Percentiles rank a stretch among this genome's conserved stretches.
phyloP scores from a whole-genome alignment of 2,797 vertebrate genomes.

The Lutjanus argentimaculatus region DNA sequence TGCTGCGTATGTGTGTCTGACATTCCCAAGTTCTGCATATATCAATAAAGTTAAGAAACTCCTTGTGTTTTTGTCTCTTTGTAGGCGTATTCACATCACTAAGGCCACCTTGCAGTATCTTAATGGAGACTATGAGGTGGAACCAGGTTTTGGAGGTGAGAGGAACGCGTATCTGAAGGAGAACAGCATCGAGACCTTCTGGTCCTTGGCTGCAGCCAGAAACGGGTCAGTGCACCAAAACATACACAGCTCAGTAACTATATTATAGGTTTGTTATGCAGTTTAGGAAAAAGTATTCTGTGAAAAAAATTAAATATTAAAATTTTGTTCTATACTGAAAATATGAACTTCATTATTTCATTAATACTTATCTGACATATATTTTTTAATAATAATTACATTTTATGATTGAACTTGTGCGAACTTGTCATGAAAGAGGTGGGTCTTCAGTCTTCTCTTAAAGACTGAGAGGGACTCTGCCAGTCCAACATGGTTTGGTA shows the following conservation, averaged over 20 bases:
- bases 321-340: neutral
- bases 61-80: neutral
- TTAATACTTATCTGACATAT: neutral
- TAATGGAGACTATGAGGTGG: conserved; percentile 96
- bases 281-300: neutral
- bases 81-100: conserved; percentile 95
- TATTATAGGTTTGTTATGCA: neutral
- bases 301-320: neutral
- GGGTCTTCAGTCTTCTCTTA: too few relatives aligned
- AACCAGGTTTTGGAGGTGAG: conserved; percentile 93
- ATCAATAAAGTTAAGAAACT: neutral
- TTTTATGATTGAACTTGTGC: too few relatives aligned
- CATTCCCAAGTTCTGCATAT: neutral
- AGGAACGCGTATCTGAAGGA: conserved; percentile 96
- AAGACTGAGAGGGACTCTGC: too few relatives aligned
- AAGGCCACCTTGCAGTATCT: conserved; percentile 95
- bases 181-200: conserved; percentile 97
- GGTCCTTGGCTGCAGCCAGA: conserved; percentile 96
- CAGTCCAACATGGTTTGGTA: too few relatives aligned
- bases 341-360: neutral
- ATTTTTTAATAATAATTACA: too few relatives aligned
- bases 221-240: conserved; percentile 87
- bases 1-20: neutral
- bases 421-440: too few relatives aligned
- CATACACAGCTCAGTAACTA: neutral